Evolutionary conservation across 2,888 invertebrate species (phyloP).

Genomic region (Megastigmus dorsalis): DNA sequence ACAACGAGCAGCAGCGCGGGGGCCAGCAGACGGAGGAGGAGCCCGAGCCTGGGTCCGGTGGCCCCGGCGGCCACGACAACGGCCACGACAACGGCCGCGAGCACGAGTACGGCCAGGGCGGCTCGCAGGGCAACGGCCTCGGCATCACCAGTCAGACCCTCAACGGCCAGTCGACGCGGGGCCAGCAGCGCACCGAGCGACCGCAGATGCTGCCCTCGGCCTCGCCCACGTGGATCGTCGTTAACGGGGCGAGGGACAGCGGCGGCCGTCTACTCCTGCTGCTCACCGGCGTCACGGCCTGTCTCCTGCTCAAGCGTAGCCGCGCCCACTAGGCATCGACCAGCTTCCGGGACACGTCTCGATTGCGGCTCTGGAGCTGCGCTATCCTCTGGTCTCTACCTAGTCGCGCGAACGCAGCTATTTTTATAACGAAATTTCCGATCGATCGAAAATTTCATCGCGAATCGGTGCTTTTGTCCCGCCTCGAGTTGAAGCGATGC

Average conservation of each 20-base stretch:
- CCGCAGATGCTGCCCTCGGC: conserved; percentile 66
- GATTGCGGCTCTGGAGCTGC: too few relatives aligned
- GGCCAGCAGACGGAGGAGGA: conserved; percentile 17
- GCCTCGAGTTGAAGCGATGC: too few relatives aligned
- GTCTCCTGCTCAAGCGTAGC: background rate
- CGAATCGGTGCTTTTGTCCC: too few relatives aligned
- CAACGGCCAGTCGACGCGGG: conserved; percentile 57
- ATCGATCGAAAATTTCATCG: too few relatives aligned
- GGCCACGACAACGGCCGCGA: conserved; percentile 47
- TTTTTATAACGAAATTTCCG: too few relatives aligned
- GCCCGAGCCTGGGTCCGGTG: background rate
- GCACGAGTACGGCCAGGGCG: conserved; percentile 37
- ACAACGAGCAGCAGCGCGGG: conserved; percentile 26
- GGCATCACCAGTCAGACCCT: conserved; percentile 42
- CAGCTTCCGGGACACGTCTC: too few relatives aligned
- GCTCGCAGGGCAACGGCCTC: conserved; percentile 48
- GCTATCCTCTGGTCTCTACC: too few relatives aligned
- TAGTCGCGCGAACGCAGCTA: too few relatives aligned
- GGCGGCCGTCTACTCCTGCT: background rate
- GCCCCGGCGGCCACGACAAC: background rate
- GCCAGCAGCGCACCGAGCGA: conserved; percentile 68
- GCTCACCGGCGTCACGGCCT: background rate
- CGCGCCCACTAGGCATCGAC: background rate
- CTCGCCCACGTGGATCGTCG: conserved; percentile 66
- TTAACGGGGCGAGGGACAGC: background rate